These are phyloP conservation scores for Hybos culiciformis DNA, from an alignment of 2,888 invertebrate genomes.

Conservation along the genomic window DNA sequence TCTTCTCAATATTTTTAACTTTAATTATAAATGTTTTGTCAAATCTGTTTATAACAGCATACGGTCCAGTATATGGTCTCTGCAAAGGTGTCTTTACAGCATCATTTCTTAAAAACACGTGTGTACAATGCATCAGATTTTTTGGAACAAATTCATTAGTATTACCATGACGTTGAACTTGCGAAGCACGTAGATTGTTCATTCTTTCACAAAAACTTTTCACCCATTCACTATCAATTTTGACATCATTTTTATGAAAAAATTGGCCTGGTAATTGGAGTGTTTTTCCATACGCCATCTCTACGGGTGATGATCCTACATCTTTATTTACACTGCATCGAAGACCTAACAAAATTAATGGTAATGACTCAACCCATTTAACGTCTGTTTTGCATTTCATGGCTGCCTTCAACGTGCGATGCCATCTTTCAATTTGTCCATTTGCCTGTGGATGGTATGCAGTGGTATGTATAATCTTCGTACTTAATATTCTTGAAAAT, in stretches of 20 bases:
- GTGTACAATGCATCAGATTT: neutral
- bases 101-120: neutral
- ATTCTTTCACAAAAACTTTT: too few species aligned
- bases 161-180: too few species aligned
- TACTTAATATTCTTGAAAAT: slow-evolving; percentile 17
- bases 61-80: neutral
- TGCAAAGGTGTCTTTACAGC: neutral
- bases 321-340: slow-evolving; percentile 19
- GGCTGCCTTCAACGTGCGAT: slow-evolving; percentile 25
- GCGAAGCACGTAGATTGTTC: too few species aligned
- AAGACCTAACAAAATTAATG: slow-evolving; percentile 23
- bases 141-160: neutral
- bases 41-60: neutral
- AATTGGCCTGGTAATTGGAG: slow-evolving; percentile 16
- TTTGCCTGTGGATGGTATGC: slow-evolving; percentile 28
- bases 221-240: too few species aligned
- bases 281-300: slow-evolving; percentile 20
- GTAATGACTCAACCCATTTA: slow-evolving; percentile 12
- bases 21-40: neutral
- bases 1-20: neutral
- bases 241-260: neutral
- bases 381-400: neutral
- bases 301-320: slow-evolving; percentile 17
- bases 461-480: slow-evolving; percentile 19
- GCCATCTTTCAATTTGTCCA: slow-evolving; percentile 29